Conservation (phyloP, 1,140 invertebrate species). For the Achatina immaculata region DNA sequence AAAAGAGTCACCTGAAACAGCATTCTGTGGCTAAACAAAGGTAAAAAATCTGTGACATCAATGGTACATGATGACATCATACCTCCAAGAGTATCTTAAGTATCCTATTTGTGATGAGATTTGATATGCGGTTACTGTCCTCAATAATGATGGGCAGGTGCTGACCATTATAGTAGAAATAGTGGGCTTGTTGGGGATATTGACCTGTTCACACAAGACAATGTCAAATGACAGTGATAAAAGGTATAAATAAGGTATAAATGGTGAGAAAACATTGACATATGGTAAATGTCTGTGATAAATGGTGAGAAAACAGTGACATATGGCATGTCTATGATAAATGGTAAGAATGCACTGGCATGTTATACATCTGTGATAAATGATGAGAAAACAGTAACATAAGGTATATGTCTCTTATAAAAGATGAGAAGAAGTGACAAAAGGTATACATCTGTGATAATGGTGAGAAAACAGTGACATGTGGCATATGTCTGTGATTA, state of each 20-base stretch:
- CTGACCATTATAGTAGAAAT: conserved; percentile 60
- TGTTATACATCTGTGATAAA: background rate
- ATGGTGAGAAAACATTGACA: background rate
- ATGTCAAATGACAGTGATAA: background rate
- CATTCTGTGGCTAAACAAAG: no score
- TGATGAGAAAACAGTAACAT: background rate
- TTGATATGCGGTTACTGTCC: conserved; percentile 72
- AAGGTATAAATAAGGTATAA: background rate
- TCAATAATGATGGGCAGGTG: conserved; percentile 64
- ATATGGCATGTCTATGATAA: background rate
- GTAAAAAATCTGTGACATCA: background rate
- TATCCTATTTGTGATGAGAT: conserved; percentile 77
- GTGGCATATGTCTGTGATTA: background rate
- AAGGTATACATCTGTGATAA: background rate
- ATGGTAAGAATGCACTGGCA: background rate
- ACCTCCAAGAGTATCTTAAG: conserved; percentile 76
- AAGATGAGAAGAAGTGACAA: background rate
- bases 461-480: background rate
- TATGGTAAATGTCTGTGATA: background rate
- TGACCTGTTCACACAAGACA: background rate
- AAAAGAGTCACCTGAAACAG: no score
- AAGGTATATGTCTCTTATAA: background rate
- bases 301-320: background rate
- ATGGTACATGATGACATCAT: background rate
- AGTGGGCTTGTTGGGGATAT: conserved; percentile 39